Base-by-base conservation (phyloP, 2,888 invertebrate genomes). In the Nebria brevicollis region DNA sequence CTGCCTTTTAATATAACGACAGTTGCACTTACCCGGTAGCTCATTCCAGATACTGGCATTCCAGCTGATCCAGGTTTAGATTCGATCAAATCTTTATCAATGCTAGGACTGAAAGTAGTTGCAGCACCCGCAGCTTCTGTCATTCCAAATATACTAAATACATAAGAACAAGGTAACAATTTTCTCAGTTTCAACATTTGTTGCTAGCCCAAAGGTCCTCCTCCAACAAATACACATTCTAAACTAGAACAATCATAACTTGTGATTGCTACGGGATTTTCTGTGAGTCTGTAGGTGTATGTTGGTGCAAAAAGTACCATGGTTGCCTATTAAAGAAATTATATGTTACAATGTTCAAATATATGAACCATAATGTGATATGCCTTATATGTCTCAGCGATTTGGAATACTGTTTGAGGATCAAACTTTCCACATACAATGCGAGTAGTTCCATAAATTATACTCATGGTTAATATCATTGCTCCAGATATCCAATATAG, bases 121-220 rank as follows among this genome's bases (percentile, higher is more conserved):
- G 83, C 86, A 0, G 88, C 1, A 1, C 87, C 85, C 1, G 86
- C 84, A 13, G 88, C 72, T 84, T 90, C 90, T 43, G 88, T 89
- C 87, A 90, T 88, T 1, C 90, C 91, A 77, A 87, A 90, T 0
- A 83, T 84, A 66, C 88, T 86, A 0, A 84, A 25, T 0, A 89
- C 86, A 43, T 87, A 86, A 0, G 88, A 87, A 6, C 85, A 82
- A 42, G 89, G 89, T 2, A 87, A 83, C n/a, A 88, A 41, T 68
- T 81, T 66, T 68, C 85, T 78, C 2, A 85, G 66, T 75, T 83
- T 84, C 64, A 82, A 25, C 43, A 86, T 75, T 74, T 84, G 85
- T 6, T 82, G 77, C 0, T 77, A 77, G 8, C 84, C 82, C 7
- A 84, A 82, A 4, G 84, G 82, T 11, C 85, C 84, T 15, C 85